Conservation (phyloP, 1,140 invertebrate genomes). For the Reticulitermes speratus region DNA sequence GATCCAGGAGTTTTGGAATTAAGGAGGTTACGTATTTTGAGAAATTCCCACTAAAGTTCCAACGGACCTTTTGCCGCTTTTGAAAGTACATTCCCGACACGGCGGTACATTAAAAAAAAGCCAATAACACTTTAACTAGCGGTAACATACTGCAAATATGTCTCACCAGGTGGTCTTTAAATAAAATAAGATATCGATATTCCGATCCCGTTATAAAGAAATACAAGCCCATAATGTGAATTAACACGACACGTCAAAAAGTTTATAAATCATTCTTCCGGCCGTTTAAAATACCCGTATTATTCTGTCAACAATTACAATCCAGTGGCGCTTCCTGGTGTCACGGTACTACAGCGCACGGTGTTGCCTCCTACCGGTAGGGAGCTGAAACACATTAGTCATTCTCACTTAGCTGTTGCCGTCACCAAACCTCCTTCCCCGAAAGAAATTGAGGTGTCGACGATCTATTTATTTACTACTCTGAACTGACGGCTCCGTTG, state of each 20-base stretch:
- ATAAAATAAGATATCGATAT: too few relatives aligned
- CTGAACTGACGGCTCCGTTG: not conserved
- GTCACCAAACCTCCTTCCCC: not conserved
- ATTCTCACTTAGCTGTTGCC: constrained; percentile 5
- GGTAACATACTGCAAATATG: too few relatives aligned
- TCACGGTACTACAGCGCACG: not conserved
- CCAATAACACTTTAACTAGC: too few relatives aligned
- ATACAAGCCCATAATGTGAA: not conserved
- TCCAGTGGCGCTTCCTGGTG: not conserved
- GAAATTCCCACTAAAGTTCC: too few relatives aligned
- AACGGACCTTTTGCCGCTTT: too few relatives aligned
- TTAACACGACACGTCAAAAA: not conserved
- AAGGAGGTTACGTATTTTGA: too few relatives aligned
- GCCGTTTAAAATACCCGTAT: not conserved
- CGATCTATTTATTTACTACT: constrained; percentile 17
- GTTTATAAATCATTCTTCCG: not conserved
- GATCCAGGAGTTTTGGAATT: too few relatives aligned
- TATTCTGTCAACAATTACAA: constrained; percentile 9
- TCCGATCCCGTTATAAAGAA: not conserved
- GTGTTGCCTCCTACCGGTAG: constrained; percentile 16
- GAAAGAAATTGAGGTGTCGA: not conserved
- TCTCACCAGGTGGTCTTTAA: too few relatives aligned
- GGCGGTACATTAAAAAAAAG: too few relatives aligned
- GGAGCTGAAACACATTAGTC: constrained; percentile 18
- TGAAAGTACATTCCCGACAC: too few relatives aligned